Conservation (phyloP, 2,113 vertebrate species). For the Tachycineta bicolor region DNA sequence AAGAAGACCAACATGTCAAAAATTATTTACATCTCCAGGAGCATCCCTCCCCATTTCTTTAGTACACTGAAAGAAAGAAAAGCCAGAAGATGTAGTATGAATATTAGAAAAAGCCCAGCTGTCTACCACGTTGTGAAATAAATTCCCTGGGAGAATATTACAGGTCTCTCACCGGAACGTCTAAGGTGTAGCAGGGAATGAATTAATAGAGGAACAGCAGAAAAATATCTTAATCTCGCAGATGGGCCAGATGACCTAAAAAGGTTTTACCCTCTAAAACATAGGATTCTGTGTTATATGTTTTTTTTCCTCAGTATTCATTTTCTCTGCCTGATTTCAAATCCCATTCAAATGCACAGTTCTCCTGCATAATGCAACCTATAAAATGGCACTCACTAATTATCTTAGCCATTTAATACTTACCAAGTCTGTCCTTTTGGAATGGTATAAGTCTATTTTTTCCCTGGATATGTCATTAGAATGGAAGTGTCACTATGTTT, state of each 20-base stretch:
- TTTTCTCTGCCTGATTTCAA: not conserved
- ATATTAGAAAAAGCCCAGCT: not conserved
- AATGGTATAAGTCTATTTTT: not conserved
- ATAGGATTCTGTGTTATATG: not conserved
- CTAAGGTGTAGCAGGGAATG: not conserved
- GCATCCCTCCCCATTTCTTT: not conserved
- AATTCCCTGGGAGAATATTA: not conserved
- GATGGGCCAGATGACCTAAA: not conserved
- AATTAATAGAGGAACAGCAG: not conserved
- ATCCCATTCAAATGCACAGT: not conserved
- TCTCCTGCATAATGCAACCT: not conserved
- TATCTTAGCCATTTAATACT: conserved; percentile 24
- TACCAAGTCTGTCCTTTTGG: not conserved
- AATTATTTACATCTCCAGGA: not conserved
- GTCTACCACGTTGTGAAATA: not conserved
- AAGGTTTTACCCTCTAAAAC: not conserved
- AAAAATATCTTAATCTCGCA: not conserved
- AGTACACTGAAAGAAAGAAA: not conserved
- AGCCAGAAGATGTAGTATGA: not conserved
- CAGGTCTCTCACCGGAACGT: not conserved
- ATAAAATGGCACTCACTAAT: conserved; percentile 16
- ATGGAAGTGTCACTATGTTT: not conserved
- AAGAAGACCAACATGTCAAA: not conserved
- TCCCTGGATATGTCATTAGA: conserved; percentile 6
- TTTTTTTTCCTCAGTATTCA: not conserved